Evolutionary conservation across 2,113 vertebrate genomes (phyloP).

Genomic region (Hydrolagus affinis): DNA sequence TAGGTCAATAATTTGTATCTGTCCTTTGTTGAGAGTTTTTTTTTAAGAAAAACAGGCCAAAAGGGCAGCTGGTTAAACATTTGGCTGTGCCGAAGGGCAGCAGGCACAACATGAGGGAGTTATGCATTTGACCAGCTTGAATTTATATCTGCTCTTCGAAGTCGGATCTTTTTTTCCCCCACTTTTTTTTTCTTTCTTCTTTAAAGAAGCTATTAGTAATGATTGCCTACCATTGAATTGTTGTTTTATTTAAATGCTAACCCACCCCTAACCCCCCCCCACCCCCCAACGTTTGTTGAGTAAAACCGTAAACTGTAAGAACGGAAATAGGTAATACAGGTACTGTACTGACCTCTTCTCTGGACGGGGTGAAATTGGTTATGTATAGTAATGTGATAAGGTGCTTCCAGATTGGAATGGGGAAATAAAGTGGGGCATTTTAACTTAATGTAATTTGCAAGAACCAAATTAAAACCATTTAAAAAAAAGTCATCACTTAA

Average conservation of each 20-base stretch:
- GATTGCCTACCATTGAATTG: not conserved
- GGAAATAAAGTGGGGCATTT: not conserved
- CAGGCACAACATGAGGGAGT: conserved; percentile 77
- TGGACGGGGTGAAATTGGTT: not conserved
- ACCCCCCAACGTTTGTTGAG: too few relatives aligned
- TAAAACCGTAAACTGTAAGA: not conserved
- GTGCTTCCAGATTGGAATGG: not conserved
- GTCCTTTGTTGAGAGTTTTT: conserved; percentile 84
- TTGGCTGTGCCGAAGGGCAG: conserved; percentile 97
- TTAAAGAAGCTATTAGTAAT: not conserved
- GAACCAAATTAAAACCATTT: not conserved
- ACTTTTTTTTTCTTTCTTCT: not conserved
- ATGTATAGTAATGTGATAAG: not conserved
- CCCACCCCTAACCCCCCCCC: too few relatives aligned
- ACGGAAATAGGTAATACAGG: not conserved
- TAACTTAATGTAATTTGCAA: not conserved
- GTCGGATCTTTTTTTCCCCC: conserved; percentile 56
- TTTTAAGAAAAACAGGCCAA: conserved; percentile 94
- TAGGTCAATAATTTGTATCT: conserved; percentile 99
- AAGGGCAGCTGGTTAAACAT: conserved; percentile 98
- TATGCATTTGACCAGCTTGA: conserved; percentile 74
- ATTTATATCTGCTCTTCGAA: conserved; percentile 76
- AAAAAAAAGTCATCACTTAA: not conserved
- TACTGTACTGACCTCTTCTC: not conserved
- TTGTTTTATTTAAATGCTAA: not conserved